Evolutionary conservation across 2,888 invertebrate genomes (phyloP).

Genomic region (Oxystoma pomonae): DNA sequence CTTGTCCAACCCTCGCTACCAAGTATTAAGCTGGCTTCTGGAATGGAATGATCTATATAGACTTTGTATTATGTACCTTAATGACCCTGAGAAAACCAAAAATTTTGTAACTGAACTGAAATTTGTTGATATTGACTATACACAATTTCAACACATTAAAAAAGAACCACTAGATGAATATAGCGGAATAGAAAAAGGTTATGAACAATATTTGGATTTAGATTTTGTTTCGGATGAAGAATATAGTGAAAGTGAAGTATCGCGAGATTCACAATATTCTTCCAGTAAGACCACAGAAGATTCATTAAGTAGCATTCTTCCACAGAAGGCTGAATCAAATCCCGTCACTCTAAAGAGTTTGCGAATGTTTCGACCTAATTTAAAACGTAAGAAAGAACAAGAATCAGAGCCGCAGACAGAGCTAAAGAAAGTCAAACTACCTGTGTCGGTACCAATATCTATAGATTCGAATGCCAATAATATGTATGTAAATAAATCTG

Average conservation of each 20-base stretch:
- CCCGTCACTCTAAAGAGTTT: constrained; percentile 53
- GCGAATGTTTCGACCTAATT: constrained; percentile 50
- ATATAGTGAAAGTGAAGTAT: constrained; percentile 42
- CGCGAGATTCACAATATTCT: constrained; percentile 50
- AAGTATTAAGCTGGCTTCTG: constrained; percentile 67
- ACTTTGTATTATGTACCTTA: constrained; percentile 56
- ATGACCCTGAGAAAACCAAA: constrained; percentile 57
- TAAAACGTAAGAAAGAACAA: constrained; percentile 35
- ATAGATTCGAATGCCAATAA: neutral
- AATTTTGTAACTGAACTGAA: constrained; percentile 68
- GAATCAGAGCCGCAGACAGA: neutral
- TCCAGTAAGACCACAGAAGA: constrained; percentile 46
- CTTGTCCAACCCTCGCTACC: constrained; percentile 65
- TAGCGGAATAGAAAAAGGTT: constrained; percentile 41
- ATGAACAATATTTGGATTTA: constrained; percentile 39
- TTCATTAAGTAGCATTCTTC: constrained; percentile 28
- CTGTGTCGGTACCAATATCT: neutral
- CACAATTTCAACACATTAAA: constrained; percentile 53
- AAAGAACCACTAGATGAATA: constrained; percentile 53
- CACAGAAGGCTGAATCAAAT: constrained; percentile 42
- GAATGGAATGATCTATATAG: constrained; percentile 55
- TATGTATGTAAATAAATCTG: neutral
- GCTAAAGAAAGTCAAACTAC: constrained; percentile 8
- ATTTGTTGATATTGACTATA: constrained; percentile 68
- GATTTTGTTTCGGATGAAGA: constrained; percentile 36